Percentiles rank a stretch among this genome's conserved stretches.
Evolutionary conservation across 1,140 invertebrate species (phyloP).

Genomic region (Bombus waltoni): DNA sequence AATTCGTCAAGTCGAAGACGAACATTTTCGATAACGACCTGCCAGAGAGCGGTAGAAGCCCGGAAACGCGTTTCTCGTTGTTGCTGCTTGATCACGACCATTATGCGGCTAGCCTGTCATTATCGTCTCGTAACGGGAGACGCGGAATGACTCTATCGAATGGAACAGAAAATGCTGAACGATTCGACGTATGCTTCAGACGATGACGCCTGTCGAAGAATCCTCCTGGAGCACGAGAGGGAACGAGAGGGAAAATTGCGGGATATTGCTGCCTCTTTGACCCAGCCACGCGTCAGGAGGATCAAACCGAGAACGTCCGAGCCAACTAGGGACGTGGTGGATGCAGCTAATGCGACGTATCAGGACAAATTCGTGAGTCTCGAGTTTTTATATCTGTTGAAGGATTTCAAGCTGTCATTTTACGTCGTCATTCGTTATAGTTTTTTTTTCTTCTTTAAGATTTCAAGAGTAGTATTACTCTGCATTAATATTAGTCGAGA

Average conservation of each 20-base stretch:
- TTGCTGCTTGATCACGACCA: not conserved
- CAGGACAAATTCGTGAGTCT: slow-evolving; percentile 82
- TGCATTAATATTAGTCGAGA: too few species aligned
- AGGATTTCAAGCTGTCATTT: not conserved
- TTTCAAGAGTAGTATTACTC: too few species aligned
- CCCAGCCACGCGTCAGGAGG: slow-evolving; percentile 83
- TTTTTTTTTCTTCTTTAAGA: too few species aligned
- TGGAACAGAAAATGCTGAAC: not conserved
- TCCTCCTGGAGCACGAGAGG: slow-evolving; percentile 84
- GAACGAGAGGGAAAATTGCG: slow-evolving; percentile 87
- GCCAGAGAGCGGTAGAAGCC: not conserved
- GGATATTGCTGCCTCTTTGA: slow-evolving; percentile 89
- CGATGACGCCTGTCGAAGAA: slow-evolving; percentile 79
- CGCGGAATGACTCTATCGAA: slow-evolving; percentile 18
- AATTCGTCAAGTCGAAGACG: slow-evolving; percentile 66
- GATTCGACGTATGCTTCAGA: slow-evolving; percentile 57
- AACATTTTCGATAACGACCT: slow-evolving; percentile 65
- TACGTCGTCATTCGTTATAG: not conserved
- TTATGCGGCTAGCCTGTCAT: not conserved
- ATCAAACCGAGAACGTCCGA: slow-evolving; percentile 79
- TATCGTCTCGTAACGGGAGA: not conserved
- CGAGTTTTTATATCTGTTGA: not conserved
- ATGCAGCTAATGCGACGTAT: slow-evolving; percentile 76
- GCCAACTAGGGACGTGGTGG: slow-evolving; percentile 81
- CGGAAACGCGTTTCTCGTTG: not conserved